Conservation (phyloP, 2,113 vertebrate genomes). For the Fregata magnificens region DNA sequence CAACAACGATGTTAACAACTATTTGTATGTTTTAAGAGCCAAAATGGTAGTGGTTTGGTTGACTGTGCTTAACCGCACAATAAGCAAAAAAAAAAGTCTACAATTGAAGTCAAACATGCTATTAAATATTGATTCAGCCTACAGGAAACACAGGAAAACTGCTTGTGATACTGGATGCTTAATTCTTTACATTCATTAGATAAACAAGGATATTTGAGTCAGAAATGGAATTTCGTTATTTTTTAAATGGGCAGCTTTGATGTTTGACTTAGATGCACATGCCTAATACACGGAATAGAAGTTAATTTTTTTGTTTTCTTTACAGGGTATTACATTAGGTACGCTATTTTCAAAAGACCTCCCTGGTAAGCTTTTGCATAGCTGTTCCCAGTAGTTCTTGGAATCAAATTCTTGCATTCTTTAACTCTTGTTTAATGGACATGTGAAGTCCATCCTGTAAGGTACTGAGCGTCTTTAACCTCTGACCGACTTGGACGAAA, state of each 20-base stretch:
- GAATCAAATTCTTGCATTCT: background rate
- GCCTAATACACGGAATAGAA: background rate
- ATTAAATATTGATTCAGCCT: background rate
- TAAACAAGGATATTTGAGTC: background rate
- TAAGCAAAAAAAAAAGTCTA: background rate
- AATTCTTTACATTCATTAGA: background rate
- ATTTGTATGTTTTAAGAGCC: background rate
- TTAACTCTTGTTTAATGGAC: background rate
- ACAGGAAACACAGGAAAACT: background rate
- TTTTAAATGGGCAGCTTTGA: background rate
- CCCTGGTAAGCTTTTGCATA: background rate
- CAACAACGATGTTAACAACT: background rate
- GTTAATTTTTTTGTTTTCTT: background rate
- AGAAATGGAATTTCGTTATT: background rate
- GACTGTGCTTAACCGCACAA: background rate
- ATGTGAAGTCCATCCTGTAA: background rate
- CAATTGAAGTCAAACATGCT: background rate
- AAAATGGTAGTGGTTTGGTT: background rate
- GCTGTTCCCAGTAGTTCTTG: background rate
- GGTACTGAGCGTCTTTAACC: background rate
- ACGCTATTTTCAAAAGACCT: background rate
- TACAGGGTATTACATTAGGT: background rate
- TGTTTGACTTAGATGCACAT: background rate
- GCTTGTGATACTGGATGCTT: background rate
- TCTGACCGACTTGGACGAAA: background rate